phyloP scores from a whole-genome alignment of 2,113 vertebrate species.

The Dasyprocta punctata region DNA sequence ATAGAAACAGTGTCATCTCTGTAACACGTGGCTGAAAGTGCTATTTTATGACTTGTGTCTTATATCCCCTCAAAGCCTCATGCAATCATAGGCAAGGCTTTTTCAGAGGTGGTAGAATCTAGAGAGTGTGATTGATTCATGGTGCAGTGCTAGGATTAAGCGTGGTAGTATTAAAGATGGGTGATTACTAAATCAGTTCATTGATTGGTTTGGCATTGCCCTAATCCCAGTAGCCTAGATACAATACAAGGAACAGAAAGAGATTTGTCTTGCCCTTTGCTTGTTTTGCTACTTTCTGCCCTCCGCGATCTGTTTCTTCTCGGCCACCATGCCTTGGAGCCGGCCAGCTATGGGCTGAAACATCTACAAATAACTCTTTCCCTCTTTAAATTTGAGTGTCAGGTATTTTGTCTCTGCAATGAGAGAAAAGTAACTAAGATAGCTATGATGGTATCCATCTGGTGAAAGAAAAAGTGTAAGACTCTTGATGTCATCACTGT shows the following conservation, averaged over 20 bases:
- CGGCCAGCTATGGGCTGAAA: not conserved
- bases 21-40: conserved; percentile 7
- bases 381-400: not conserved
- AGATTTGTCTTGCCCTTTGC: not conserved
- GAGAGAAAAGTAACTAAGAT: not conserved
- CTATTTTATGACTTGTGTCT: not conserved
- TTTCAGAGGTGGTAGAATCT: not conserved
- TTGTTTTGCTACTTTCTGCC: not conserved
- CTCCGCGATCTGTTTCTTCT: not conserved
- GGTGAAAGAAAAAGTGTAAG: not conserved
- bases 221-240: not conserved
- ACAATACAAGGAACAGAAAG: not conserved
- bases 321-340: not conserved
- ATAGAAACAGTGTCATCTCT: not conserved
- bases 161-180: not conserved
- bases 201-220: not conserved
- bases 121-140: not conserved
- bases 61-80: not conserved
- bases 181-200: not conserved
- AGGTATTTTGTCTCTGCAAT: not conserved
- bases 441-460: conserved; percentile 43
- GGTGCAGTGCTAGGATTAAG: not conserved
- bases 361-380: not conserved
- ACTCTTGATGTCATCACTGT: conserved; percentile 87
- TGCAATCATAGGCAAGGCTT: not conserved